These are phyloP conservation scores for Eilema griseolum DNA, from an alignment of 2,888 invertebrate genomes.

Conservation along the genomic window DNA sequence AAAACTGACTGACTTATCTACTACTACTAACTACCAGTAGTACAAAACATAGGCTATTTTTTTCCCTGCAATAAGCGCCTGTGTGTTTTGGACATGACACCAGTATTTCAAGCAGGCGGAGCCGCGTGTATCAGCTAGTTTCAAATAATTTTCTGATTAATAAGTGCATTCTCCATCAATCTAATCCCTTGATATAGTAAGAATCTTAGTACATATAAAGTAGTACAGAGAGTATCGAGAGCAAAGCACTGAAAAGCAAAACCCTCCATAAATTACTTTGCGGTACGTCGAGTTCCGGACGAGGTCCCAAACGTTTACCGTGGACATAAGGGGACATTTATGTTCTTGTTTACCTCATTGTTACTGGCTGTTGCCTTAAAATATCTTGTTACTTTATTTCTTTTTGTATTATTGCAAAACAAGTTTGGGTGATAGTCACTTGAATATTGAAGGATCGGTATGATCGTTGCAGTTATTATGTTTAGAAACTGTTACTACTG, in stretches of 20 bases:
- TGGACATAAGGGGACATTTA: slow-evolving; percentile 30
- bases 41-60: too few species aligned
- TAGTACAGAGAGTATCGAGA: background rate
- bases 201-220: background rate
- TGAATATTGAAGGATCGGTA: background rate
- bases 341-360: slow-evolving; percentile 39
- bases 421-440: background rate
- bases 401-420: slow-evolving; percentile 20
- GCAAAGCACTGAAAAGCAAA: background rate
- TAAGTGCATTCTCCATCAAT: background rate
- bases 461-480: background rate
- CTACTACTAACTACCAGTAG: too few species aligned
- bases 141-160: too few species aligned
- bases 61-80: too few species aligned
- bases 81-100: too few species aligned
- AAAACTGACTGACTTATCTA: too few species aligned
- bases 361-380: slow-evolving; percentile 24
- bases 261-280: slow-evolving; percentile 27
- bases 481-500: background rate
- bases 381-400: slow-evolving; percentile 12
- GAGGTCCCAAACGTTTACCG: slow-evolving; percentile 8
- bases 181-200: background rate
- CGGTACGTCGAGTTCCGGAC: slow-evolving; percentile 12
- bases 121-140: too few species aligned
- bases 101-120: too few species aligned